Base-by-base conservation (phyloP, 2,797 vertebrate species). In the Pachyuromys duprasi region DNA sequence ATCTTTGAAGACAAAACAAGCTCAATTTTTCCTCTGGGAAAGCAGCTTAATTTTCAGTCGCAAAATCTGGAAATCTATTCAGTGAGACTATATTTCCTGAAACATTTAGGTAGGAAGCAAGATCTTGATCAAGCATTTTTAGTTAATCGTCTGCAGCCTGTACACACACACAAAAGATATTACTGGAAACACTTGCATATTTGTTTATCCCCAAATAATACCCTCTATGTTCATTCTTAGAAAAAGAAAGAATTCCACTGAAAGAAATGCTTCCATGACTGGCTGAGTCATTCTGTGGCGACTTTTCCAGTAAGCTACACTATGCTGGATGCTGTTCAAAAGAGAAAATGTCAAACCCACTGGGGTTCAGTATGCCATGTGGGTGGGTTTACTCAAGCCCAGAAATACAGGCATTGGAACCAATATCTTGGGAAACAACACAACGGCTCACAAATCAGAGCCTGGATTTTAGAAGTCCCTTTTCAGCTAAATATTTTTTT, bases 361-460 rank as follows among this genome's bases (percentile, higher is more conserved):
- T 4, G 45, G 96, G 97, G 94, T 91, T 97, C 79, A 95, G 94
- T 97, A 95, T 98, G 96, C 93, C 60, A 24, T 87, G 94, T 97
- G 97, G 97, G 97, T 97, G 96, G 97, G 95, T 98, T 98, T 98
- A 96, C 69, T 97, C 97, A 97, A 97, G 97, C 95, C 82, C 89
- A 92, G 97, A 98, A 97, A 98, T 92, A 97, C 13, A 94, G 84
- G 95, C 91, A 42, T 74, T 86, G 90, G 86, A 98, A 97, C 60
- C 95, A 97, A 93, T 1, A 60, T 49, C 76, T 91, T 75, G 78
- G 86, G 87, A 79, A 93, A 97, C 39, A 96, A 49, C 0, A 0
- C 75, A 92, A 91, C 0, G 0, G 65, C 94, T 96, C 90, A 95
- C 45, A 96, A 72, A 74, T 94, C 92, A 93, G 96, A 97, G 72